Evolutionary conservation across 53 echinoderm and acorn worm species (phyloP).

Genomic region (Apostichopus leukothele): DNA sequence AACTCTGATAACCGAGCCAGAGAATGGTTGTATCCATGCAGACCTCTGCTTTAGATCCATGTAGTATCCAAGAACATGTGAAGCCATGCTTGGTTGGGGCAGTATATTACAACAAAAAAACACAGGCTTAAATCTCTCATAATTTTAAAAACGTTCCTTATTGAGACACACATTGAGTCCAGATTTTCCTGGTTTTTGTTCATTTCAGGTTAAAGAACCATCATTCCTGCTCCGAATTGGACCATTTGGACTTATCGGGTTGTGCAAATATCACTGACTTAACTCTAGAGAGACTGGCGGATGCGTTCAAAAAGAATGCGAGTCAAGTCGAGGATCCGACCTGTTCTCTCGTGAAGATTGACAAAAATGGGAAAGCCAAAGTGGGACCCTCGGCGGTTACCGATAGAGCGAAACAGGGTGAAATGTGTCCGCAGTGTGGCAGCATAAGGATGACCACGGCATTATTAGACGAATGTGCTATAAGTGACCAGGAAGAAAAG

Average conservation of each 20-base stretch:
- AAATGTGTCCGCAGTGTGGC: slow-evolving; percentile 40
- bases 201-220: slow-evolving; percentile 58
- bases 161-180: too few relatives aligned
- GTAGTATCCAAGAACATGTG: too few relatives aligned
- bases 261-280: slow-evolving; percentile 75
- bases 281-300: slow-evolving; percentile 60
- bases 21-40: too few relatives aligned
- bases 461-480: slow-evolving; percentile 11
- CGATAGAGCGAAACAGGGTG: slow-evolving; percentile 32
- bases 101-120: too few relatives aligned
- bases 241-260: slow-evolving; percentile 83
- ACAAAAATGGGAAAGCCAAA: slow-evolving; percentile 28
- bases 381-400: neutral
- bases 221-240: slow-evolving; percentile 67
- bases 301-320: slow-evolving; percentile 16
- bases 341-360: neutral
- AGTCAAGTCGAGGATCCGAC: neutral
- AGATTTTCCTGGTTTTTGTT: neutral
- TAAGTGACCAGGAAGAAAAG: neutral
- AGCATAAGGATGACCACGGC: slow-evolving; percentile 4
- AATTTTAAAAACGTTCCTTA: too few relatives aligned
- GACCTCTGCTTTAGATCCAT: too few relatives aligned
- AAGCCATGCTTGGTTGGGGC: too few relatives aligned
- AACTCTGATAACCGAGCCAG: too few relatives aligned
- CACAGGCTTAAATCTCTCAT: too few relatives aligned